A percentile compares a stretch with the other conserved stretches of the same genome.
Conservation (phyloP, 23 tunicate genomes). For the Halocynthia aurantium region DNA sequence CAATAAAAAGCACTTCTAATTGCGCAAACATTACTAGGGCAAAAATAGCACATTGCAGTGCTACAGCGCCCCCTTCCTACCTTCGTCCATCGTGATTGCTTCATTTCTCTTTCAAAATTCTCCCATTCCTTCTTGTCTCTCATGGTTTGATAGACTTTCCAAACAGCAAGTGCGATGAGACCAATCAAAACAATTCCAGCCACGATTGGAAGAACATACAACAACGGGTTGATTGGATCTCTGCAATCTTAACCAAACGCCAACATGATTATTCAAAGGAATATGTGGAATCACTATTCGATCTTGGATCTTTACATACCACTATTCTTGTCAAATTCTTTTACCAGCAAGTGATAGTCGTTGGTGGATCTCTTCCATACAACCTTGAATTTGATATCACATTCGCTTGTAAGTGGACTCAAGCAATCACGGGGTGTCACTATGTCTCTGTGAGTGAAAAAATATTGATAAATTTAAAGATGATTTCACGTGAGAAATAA, state of each 20-base stretch:
- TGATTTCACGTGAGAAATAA: not conserved
- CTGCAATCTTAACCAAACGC: slow-evolving; percentile 42
- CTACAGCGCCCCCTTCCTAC: slow-evolving; percentile 5
- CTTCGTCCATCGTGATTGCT: slow-evolving; percentile 75
- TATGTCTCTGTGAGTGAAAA: not conserved
- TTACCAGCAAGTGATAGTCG: slow-evolving; percentile 48
- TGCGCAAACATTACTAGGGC: no score
- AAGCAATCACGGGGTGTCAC: slow-evolving; percentile 2
- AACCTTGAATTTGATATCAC: slow-evolving; percentile 24
- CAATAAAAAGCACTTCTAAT: not conserved
- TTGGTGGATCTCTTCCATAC: slow-evolving; percentile 43
- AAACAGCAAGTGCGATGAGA: slow-evolving; percentile 38
- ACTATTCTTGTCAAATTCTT: slow-evolving; percentile 35
- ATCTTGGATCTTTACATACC: slow-evolving; percentile 26
- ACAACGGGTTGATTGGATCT: slow-evolving; percentile 30
- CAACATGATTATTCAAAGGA: not conserved
- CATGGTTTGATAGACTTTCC: slow-evolving; percentile 71
- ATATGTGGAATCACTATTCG: not conserved
- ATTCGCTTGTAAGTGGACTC: slow-evolving; percentile 26
- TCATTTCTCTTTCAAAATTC: slow-evolving; percentile 77
- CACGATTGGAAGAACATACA: slow-evolving; percentile 64
- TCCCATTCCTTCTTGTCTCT: slow-evolving; percentile 76
- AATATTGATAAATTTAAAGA: not conserved
- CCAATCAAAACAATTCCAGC: slow-evolving; percentile 76
- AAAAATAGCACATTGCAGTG: not conserved